Evolutionary conservation across 2,113 vertebrate genomes (phyloP).

Genomic region (Petroica traversi): DNA sequence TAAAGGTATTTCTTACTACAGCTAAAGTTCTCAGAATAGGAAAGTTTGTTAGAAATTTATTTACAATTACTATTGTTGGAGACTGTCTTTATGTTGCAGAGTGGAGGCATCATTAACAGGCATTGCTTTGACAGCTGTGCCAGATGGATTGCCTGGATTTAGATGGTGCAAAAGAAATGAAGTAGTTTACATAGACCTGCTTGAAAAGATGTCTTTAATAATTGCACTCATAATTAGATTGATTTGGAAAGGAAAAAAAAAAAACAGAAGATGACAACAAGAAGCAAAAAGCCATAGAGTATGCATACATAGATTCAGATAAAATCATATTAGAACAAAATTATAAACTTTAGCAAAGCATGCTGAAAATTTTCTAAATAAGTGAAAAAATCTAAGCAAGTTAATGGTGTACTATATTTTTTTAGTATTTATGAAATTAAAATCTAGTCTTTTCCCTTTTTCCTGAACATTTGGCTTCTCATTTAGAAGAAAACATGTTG

Average conservation of each 20-base stretch:
- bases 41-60: conserved; percentile 54
- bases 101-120: conserved; percentile 49
- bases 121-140: conserved; percentile 60
- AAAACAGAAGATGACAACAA: background rate
- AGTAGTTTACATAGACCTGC: conserved; percentile 66
- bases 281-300: background rate
- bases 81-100: conserved; percentile 27
- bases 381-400: background rate
- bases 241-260: background rate
- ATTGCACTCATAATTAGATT: conserved; percentile 69
- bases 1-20: conserved; percentile 71
- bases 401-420: background rate
- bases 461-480: background rate
- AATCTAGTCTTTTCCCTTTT: background rate
- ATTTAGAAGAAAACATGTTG: background rate
- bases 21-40: conserved; percentile 74
- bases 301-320: background rate
- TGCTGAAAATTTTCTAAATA: background rate
- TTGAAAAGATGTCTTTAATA: conserved; percentile 73
- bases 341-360: background rate
- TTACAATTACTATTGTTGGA: conserved; percentile 40
- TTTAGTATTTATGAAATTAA: background rate
- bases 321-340: background rate
- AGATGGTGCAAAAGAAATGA: conserved; percentile 66
- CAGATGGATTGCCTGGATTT: conserved; percentile 72